These are phyloP conservation scores for Enhydra lutris DNA, from an alignment of 2,113 vertebrate genomes.

Conservation along the genomic window DNA sequence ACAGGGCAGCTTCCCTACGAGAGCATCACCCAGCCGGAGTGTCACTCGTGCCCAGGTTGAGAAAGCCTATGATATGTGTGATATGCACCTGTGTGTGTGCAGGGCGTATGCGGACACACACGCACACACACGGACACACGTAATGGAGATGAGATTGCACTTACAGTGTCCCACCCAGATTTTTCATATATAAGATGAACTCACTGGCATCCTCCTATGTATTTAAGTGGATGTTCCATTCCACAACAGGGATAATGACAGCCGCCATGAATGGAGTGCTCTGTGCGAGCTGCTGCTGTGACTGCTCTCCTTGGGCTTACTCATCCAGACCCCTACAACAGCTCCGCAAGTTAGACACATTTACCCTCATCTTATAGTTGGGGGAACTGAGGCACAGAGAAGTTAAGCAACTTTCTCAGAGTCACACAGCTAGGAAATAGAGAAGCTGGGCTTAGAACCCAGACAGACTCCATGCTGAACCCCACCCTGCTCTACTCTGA, in stretches of 20 bases:
- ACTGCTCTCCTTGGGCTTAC: not conserved
- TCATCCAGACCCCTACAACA: too few species aligned
- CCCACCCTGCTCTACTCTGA: fast-evolving
- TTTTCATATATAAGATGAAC: not conserved
- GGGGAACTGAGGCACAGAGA: not conserved
- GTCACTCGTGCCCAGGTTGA: not conserved
- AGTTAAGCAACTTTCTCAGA: not conserved
- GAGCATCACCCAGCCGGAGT: not conserved
- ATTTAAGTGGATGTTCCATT: not conserved
- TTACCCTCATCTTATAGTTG: not conserved
- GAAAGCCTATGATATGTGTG: not conserved
- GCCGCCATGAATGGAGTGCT: fast-evolving
- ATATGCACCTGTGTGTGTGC: not conserved
- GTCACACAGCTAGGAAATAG: not conserved
- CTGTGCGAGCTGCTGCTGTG: too few species aligned
- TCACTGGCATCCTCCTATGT: fast-evolving
- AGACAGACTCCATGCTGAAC: too few species aligned
- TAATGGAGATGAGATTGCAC: not conserved
- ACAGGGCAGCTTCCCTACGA: not conserved
- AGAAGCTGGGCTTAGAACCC: not conserved
- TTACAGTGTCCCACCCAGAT: not conserved
- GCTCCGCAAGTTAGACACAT: not conserved
- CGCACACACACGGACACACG: not conserved
- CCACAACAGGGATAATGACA: fast-evolving
- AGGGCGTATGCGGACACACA: too few species aligned